phyloP scores from a whole-genome alignment of 2,113 vertebrate species.

The Cyprinodon brontotheroides region DNA sequence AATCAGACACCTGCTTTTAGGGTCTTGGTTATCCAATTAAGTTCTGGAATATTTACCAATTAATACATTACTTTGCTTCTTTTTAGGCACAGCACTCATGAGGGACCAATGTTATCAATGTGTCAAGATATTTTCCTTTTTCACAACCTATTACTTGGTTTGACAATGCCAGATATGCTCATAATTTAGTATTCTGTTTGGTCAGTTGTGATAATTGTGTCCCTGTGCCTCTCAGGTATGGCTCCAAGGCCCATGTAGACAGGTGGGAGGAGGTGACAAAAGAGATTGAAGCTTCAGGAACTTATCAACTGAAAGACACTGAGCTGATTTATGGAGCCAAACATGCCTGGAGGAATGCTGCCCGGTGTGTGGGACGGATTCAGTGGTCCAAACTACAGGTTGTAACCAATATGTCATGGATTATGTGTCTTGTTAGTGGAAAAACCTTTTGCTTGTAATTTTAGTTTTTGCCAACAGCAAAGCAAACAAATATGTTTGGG shows the following conservation, averaged over 20 bases:
- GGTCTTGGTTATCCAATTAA: not conserved
- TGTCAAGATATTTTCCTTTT: not conserved
- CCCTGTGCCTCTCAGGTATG: conserved; percentile 76
- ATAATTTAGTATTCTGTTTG: not conserved
- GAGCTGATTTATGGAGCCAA: conserved; percentile 97
- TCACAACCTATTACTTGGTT: not conserved
- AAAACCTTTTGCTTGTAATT: not conserved
- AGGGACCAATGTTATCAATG: not conserved
- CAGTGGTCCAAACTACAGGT: conserved; percentile 99
- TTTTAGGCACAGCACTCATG: not conserved
- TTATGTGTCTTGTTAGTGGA: not conserved
- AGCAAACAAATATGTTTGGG: not conserved
- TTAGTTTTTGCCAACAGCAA: not conserved
- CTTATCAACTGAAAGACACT: conserved; percentile 94
- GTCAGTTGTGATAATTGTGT: not conserved
- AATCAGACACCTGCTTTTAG: not conserved
- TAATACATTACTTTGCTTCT: not conserved
- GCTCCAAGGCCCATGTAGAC: conserved; percentile 93
- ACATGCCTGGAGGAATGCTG: conserved; percentile 94
- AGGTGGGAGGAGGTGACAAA: conserved; percentile 92
- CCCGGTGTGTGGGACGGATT: conserved; percentile 94
- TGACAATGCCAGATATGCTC: not conserved
- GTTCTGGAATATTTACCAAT: not conserved
- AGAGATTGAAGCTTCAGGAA: conserved; percentile 88
- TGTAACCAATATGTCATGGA: not conserved